Conservation (phyloP, 2,888 invertebrate genomes). For the Troides oblongomaculatus region DNA sequence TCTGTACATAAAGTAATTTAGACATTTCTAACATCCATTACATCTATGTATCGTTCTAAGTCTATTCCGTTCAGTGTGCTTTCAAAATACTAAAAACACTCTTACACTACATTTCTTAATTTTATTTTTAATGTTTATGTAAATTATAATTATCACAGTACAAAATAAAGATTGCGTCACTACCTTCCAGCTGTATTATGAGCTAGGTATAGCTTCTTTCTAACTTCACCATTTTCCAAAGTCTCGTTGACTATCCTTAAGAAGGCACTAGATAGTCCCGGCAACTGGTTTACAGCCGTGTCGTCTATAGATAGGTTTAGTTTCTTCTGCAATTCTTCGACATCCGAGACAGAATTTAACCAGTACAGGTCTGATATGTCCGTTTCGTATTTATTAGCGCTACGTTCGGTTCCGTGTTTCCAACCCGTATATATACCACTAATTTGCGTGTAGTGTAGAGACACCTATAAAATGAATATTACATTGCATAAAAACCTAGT, state of each 20-base stretch:
- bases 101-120: no score
- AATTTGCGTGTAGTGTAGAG: constrained; percentile 87
- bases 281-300: constrained; percentile 50
- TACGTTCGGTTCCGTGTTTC: constrained; percentile 83
- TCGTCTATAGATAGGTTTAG: constrained; percentile 66
- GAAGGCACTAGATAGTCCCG: constrained; percentile 81
- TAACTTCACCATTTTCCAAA: constrained; percentile 53
- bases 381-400: constrained; percentile 80
- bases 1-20: no score
- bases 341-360: constrained; percentile 88
- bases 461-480: constrained; percentile 77
- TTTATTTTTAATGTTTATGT: neutral
- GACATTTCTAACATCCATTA: no score
- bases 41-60: no score
- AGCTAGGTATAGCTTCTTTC: constrained; percentile 83
- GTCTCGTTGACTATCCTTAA: constrained; percentile 80
- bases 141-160: neutral
- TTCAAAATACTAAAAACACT: no score
- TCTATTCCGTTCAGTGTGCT: no score
- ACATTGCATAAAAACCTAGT: neutral
- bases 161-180: constrained; percentile 31
- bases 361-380: constrained; percentile 84
- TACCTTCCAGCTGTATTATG: constrained; percentile 90
- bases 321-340: constrained; percentile 83
- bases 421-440: constrained; percentile 89